Conservation (phyloP, 2,797 vertebrate species). For the Megalops cyprinoides region DNA sequence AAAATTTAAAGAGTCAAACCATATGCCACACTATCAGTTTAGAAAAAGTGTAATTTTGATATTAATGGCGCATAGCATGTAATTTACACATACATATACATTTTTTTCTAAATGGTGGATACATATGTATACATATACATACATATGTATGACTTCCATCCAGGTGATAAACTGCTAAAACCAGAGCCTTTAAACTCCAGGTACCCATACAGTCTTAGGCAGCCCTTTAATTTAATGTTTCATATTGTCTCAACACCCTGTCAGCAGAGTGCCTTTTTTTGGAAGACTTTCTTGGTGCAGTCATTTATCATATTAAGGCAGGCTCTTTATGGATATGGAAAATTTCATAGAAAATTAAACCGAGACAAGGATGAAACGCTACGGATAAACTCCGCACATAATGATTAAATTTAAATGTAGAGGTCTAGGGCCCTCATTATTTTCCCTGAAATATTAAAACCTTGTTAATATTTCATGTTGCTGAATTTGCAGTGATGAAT, state of each 20-base stretch:
- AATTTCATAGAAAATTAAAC: constrained; percentile 29
- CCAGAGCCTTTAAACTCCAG: neutral
- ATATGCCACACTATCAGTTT: too few relatives aligned
- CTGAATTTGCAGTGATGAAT: neutral
- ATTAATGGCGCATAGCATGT: too few relatives aligned
- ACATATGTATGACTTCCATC: too few relatives aligned
- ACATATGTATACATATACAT: too few relatives aligned
- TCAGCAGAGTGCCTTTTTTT: neutral
- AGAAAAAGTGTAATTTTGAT: too few relatives aligned
- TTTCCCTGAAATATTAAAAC: constrained; percentile 71
- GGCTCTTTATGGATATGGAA: neutral
- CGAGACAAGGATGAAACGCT: constrained; percentile 51
- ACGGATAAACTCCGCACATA: constrained; percentile 70
- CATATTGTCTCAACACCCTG: neutral
- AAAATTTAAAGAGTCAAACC: too few relatives aligned
- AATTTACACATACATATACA: too few relatives aligned
- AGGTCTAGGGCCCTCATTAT: constrained; percentile 74
- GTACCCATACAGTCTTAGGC: too few relatives aligned
- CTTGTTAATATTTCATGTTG: constrained; percentile 69
- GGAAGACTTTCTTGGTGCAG: constrained; percentile 7
- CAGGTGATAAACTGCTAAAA: too few relatives aligned
- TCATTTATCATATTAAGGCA: neutral
- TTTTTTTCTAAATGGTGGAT: too few relatives aligned
- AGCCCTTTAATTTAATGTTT: neutral
- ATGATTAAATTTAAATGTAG: constrained; percentile 73